A percentile compares a stretch with the other conserved stretches of the same genome.
These are phyloP conservation scores for Lamellibrachia luymesi DNA, from an alignment of 1,140 invertebrate genomes.

Conservation along the genomic window DNA sequence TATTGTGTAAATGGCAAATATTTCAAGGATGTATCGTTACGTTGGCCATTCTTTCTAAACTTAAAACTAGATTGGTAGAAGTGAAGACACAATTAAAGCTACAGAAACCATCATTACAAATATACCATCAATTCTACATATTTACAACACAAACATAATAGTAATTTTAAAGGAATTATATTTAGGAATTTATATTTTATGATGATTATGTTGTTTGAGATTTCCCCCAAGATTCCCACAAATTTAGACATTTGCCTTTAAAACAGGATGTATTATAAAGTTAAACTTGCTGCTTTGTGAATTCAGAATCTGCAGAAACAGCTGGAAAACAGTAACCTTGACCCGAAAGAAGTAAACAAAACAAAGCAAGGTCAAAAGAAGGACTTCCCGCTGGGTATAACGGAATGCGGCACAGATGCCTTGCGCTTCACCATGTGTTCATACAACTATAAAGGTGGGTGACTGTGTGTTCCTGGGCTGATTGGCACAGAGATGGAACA, in stretches of 20 bases:
- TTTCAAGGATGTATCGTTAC: too few species aligned
- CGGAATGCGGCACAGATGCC: constrained; percentile 98
- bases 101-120: too few species aligned
- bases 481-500: too few species aligned
- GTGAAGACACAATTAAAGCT: too few species aligned
- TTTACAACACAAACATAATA: too few species aligned
- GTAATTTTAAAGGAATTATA: background rate
- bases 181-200: background rate
- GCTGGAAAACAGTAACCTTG: constrained; percentile 77
- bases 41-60: too few species aligned
- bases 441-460: constrained; percentile 82
- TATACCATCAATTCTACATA: too few species aligned
- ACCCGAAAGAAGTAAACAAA: constrained; percentile 80
- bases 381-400: constrained; percentile 97
- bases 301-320: constrained; percentile 34
- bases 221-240: too few species aligned
- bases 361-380: constrained; percentile 74
- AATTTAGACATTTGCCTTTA: too few species aligned
- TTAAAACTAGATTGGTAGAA: too few species aligned
- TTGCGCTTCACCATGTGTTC: constrained; percentile 92
- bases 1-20: too few species aligned
- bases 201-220: background rate
- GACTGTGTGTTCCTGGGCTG: too few species aligned
- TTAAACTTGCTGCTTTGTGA: background rate
- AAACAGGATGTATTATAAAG: background rate